phyloP scores from a whole-genome alignment of 2,797 vertebrate species.

The Darevskia mixta region DNA sequence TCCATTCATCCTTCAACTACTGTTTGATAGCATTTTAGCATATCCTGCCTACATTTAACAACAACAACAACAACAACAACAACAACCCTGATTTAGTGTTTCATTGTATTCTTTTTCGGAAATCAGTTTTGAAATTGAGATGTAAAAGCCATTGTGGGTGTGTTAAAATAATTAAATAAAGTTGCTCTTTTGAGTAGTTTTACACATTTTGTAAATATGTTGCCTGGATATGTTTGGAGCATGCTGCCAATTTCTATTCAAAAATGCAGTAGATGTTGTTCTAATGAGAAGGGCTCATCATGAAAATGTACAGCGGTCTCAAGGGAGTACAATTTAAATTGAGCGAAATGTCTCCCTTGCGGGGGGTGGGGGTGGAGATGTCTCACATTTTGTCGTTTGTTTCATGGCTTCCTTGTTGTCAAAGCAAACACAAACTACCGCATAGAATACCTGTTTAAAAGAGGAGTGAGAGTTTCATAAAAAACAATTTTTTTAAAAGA shows the following conservation, averaged over 20 bases:
- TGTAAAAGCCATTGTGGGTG: neutral
- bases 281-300: constrained; percentile 54
- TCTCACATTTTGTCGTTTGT: neutral
- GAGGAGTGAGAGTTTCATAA: neutral
- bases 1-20: neutral
- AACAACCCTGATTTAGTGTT: neutral
- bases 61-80: too few relatives aligned
- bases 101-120: neutral
- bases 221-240: neutral
- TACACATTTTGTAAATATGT: neutral
- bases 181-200: constrained; percentile 1
- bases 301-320: constrained; percentile 53
- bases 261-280: constrained; percentile 66
- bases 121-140: neutral
- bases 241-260: constrained; percentile 44
- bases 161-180: neutral
- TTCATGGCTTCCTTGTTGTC: neutral
- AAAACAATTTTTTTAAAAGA: neutral
- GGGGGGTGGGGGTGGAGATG: too few relatives aligned
- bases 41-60: neutral
- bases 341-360: neutral
- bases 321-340: constrained; percentile 41
- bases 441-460: neutral
- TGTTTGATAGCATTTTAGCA: neutral
- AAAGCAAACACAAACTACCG: neutral